Evolutionary conservation across 2,113 vertebrate species (phyloP), one percentile per base, ranked within the genome.

Genomic region (Pagrus major): DNA sequence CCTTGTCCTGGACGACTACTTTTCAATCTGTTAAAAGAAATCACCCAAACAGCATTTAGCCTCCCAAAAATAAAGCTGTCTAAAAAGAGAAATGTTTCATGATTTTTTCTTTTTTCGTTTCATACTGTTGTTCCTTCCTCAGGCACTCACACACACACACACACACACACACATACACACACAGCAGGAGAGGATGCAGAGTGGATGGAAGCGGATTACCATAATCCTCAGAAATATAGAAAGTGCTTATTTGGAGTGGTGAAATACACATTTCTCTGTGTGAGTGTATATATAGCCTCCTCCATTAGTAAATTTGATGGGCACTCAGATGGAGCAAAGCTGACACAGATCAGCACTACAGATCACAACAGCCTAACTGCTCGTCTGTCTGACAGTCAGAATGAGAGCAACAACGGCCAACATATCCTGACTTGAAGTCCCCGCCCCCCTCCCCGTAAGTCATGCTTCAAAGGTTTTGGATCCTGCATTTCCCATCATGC

Each of bases 281-380:
- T 46, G 66, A 69, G 51, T 73, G 44, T 27, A 20, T 31, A n/a
- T 64, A 25, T 27, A 52, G 58, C 78, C 68, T 39, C 66, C 35
- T 85, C 86, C 89, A 92, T 92, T 91, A 88, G 84, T 77, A 82
- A 84, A 93, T 86, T 65, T 76, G 72, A 86, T 76, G 51, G 37
- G 20, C 41, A 33, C 63, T 74, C 72, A 9, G 56, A 27, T 66
- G 23, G 37, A 46, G 20, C 64, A 60, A 51, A 72, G 69, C 79
- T 78, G 72, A 72, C 52, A 46, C 10, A 23, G 64, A 76, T 56
- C 52, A 80, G 47, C 11, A 54, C 66, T n/a, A n/a, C 47, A 55
- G 58, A 66, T 67, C 47, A 46, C 42, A 67, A 6, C 18, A 64
- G 47, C 41, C 31, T 9, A 20, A 33, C 52, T 54, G 41, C 27